Conservation (phyloP, 2,888 invertebrate species). For the Acanthosepion esculentum region DNA sequence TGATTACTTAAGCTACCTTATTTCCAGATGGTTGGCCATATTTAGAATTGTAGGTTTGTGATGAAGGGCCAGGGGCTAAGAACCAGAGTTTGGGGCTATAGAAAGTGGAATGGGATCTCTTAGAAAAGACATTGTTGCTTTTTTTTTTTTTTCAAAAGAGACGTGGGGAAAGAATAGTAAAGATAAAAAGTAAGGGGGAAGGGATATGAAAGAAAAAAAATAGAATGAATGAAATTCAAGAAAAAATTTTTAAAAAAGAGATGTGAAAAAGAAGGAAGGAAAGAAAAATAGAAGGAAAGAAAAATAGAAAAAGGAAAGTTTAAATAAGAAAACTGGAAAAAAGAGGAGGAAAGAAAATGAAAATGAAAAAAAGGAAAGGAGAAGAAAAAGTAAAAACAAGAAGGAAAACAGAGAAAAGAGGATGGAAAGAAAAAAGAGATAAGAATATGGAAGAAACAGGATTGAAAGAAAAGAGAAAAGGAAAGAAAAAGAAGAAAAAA, state of each 20-base stretch:
- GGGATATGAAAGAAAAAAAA: neutral
- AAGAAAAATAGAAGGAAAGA: too few species aligned
- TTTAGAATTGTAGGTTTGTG: neutral
- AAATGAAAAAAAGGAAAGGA: too few species aligned
- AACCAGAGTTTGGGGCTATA: neutral
- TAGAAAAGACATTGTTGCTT: neutral
- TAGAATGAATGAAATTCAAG: neutral
- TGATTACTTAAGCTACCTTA: conserved; percentile 33
- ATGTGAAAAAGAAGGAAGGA: too few species aligned
- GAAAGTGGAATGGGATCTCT: neutral
- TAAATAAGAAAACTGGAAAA: too few species aligned
- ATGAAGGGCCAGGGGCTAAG: neutral
- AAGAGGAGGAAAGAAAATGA: too few species aligned
- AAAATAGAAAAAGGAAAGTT: too few species aligned
- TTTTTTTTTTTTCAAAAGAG: neutral
- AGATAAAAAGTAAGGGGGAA: neutral
- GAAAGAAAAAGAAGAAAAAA: neutral
- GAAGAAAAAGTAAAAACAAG: too few species aligned
- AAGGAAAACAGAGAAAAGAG: neutral
- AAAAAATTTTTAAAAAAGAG: too few species aligned
- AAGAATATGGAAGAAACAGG: neutral
- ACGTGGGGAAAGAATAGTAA: neutral
- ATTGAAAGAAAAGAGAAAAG: neutral
- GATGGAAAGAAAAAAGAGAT: neutral
- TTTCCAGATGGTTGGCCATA: neutral